Conservation (phyloP, 2,888 invertebrate species). For the Neoaliturus tenellus region DNA sequence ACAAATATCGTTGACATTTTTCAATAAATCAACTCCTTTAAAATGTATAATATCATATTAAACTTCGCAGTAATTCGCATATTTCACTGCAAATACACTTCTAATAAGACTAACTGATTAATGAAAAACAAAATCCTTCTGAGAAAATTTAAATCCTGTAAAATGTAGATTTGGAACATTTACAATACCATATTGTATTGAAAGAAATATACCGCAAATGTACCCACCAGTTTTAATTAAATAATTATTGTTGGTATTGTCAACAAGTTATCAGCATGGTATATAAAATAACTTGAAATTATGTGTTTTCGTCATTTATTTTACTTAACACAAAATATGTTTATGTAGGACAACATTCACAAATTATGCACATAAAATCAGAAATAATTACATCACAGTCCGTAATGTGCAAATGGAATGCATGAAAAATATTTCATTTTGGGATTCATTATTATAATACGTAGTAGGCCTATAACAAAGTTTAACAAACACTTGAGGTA, state of each 20-base stretch:
- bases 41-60: too few relatives aligned
- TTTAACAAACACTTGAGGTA: background rate
- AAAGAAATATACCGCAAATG: background rate
- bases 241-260: too few relatives aligned
- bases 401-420: background rate
- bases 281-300: too few relatives aligned
- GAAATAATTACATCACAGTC: background rate
- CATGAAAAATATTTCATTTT: background rate
- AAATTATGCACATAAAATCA: background rate
- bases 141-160: background rate
- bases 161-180: background rate
- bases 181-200: background rate
- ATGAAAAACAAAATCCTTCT: background rate
- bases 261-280: too few relatives aligned
- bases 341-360: background rate
- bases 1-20: background rate
- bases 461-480: conserved; percentile 1
- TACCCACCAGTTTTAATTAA: too few relatives aligned
- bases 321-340: background rate
- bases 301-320: too few relatives aligned
- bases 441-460: conserved; percentile 3
- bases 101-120: background rate
- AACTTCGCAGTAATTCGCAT: background rate
- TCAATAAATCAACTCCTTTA: background rate
- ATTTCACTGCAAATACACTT: background rate